These are phyloP conservation scores for Dascillus cervinus DNA, from an alignment of 2,888 invertebrate genomes.

Conservation along the genomic window DNA sequence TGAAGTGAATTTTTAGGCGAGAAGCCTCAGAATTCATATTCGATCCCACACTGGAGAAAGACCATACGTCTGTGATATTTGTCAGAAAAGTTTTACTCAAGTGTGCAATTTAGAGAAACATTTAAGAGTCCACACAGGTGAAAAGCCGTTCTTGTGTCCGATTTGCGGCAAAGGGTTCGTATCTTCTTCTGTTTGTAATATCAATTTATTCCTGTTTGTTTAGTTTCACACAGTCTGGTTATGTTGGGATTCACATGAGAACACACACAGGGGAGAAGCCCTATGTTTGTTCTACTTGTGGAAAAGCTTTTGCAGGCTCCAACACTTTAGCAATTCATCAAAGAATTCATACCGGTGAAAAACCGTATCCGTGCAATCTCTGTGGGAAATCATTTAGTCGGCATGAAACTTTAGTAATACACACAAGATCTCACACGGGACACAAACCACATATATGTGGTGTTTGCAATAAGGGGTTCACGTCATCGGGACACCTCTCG, in stretches of 20 bases:
- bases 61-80: slow-evolving; percentile 39
- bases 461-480: slow-evolving; percentile 38
- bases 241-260: slow-evolving; percentile 42
- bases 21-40: slow-evolving; percentile 41
- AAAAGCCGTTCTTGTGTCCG: slow-evolving; percentile 40
- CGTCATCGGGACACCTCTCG: slow-evolving; percentile 38
- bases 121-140: slow-evolving; percentile 41
- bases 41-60: slow-evolving; percentile 42
- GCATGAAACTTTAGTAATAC: slow-evolving; percentile 39
- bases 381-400: slow-evolving; percentile 40
- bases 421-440: slow-evolving; percentile 40
- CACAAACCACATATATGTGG: slow-evolving; percentile 39
- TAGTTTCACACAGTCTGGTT: slow-evolving; percentile 43
- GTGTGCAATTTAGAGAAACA: slow-evolving; percentile 42
- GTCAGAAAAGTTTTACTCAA: slow-evolving; percentile 41
- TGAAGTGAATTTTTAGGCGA: slow-evolving; percentile 25
- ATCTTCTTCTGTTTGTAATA: background rate
- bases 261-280: slow-evolving; percentile 43
- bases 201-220: slow-evolving; percentile 9
- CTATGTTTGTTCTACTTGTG: slow-evolving; percentile 40
- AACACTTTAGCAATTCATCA: slow-evolving; percentile 41
- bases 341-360: slow-evolving; percentile 41
- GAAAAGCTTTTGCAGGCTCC: slow-evolving; percentile 42
- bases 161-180: slow-evolving; percentile 41
- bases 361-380: slow-evolving; percentile 37